Percentiles rank a stretch among this genome's conserved stretches.
Evolutionary conservation across 2,888 invertebrate genomes (phyloP).

Genomic region (Polydrusus tereticollis): DNA sequence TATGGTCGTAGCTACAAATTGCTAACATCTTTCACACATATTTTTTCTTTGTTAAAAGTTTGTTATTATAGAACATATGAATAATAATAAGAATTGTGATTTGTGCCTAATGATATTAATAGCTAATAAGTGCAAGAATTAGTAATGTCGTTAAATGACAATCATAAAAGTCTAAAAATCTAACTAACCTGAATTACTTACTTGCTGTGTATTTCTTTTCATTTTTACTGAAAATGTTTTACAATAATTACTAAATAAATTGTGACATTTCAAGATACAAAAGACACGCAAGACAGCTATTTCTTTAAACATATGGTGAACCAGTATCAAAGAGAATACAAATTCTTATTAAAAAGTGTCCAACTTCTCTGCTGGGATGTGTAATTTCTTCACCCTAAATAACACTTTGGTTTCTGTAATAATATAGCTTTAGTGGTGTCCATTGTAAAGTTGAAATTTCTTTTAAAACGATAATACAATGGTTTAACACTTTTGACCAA

Average conservation of each 20-base stretch:
- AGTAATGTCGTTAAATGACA: too few species aligned
- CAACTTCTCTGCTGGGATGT: constrained; percentile 10
- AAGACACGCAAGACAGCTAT: constrained; percentile 25
- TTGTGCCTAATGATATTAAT: not conserved
- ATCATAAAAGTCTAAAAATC: too few species aligned
- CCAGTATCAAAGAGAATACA: constrained; percentile 18
- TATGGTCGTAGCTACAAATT: constrained; percentile 13
- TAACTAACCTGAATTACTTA: too few species aligned
- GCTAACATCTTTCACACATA: constrained; percentile 19
- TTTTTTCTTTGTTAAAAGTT: not conserved
- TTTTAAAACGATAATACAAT: constrained; percentile 6
- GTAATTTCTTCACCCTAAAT: constrained; percentile 33
- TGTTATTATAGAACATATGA: not conserved
- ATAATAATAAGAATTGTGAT: not conserved
- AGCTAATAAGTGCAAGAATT: not conserved
- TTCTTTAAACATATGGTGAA: constrained; percentile 21
- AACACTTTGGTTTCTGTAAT: constrained; percentile 32
- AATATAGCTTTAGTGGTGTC: constrained; percentile 3
- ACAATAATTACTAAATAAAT: not conserved
- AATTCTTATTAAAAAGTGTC: constrained; percentile 32
- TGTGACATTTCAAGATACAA: constrained; percentile 3
- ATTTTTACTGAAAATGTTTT: not conserved
- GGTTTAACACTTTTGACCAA: constrained; percentile 10
- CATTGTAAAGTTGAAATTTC: constrained; percentile 16
- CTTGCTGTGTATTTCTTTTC: not conserved